Evolutionary conservation across 2,113 vertebrate species (phyloP), one percentile per base, ranked within the genome.

Genomic region (Poecilia latipinna): DNA sequence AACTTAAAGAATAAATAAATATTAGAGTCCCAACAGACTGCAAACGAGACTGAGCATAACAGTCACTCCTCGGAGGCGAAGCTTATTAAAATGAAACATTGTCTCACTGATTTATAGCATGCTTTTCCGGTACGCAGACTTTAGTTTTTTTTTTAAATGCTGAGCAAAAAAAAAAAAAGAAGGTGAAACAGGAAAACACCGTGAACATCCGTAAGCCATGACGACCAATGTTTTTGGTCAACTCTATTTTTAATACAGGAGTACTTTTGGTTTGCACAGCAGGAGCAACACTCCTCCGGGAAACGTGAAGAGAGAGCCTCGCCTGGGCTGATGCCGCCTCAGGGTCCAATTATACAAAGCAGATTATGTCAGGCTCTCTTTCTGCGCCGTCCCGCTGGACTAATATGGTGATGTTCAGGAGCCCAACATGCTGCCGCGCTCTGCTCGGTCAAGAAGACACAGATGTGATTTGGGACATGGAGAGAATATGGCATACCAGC

Each of bases 261-360:
- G 26, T 44, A 28, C n/a, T 17, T 62, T 22, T 71, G n/a, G 35
- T 57, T n/a, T 57, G 54, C 22, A 37, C 70, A 71, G 70, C 70
- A 61, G n/a, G 13, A 71, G 33, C 57, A 29, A 10, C 7, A 29
- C n/a, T 19, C 70, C 39, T 35, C 19, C 62, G 70, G 57, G 54
- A 61, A 28, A 26, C 26, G 28, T n/a, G 15, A 31, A 35, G 35
- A 35, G 35, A 71, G 35, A 62, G 70, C 57, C 29, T 35, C 12
- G 35, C 33, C 29, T 26, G 57, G 10, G 24, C 70, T 62, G 57
- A 71, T 71, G 35, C 57, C 61, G 69, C 57, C 69, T 61, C 57
- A 7, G 69, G 57, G 70, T 29, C 57, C 60, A 61, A 71, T 71
- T 71, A 71, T 62, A 70, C 22, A 54, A 70, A 54, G 60, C n/a